phyloP scores from a whole-genome alignment of 2,888 invertebrate genomes.

The Erebia palarica region DNA sequence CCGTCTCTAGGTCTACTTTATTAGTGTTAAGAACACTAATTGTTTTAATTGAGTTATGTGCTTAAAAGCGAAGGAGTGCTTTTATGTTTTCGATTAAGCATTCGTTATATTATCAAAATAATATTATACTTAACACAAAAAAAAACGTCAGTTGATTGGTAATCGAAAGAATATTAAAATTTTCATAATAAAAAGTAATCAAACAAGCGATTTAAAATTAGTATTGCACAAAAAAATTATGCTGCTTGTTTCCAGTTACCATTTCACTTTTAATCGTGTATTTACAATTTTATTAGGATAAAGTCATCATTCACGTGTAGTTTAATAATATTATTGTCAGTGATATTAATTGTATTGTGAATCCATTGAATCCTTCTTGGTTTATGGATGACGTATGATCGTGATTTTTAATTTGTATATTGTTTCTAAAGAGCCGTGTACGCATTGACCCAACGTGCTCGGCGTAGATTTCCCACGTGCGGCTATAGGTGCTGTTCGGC shows the following conservation, averaged over 20 bases:
- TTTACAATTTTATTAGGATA: slow-evolving; percentile 37
- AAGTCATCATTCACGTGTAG: slow-evolving; percentile 43
- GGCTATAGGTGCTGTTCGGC: too few relatives aligned
- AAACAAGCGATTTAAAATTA: neutral
- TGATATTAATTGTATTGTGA: slow-evolving; percentile 70
- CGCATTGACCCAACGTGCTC: too few relatives aligned
- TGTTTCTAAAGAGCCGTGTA: neutral
- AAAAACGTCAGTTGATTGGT: slow-evolving; percentile 3
- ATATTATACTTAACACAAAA: slow-evolving; percentile 5
- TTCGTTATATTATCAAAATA: slow-evolving; percentile 10
- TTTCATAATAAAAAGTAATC: neutral
- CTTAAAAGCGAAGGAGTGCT: slow-evolving; percentile 22
- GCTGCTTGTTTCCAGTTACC: slow-evolving; percentile 63
- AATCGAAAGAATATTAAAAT: neutral
- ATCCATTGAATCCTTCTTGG: slow-evolving; percentile 40
- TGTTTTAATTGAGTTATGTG: slow-evolving; percentile 16
- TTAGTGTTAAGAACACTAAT: slow-evolving; percentile 21
- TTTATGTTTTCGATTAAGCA: slow-evolving; percentile 24
- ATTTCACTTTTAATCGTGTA: slow-evolving; percentile 55
- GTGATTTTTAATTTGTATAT: slow-evolving; percentile 16
- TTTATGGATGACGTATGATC: slow-evolving; percentile 8
- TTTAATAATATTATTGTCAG: slow-evolving; percentile 52
- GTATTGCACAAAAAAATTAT: slow-evolving; percentile 52
- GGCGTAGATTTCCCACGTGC: too few relatives aligned
- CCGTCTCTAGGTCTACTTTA: slow-evolving; percentile 8